A percentile compares a stretch with the other conserved stretches of the same genome.
phyloP scores from a whole-genome alignment of 2,888 invertebrate genomes.

The Crocallis elinguaria region DNA sequence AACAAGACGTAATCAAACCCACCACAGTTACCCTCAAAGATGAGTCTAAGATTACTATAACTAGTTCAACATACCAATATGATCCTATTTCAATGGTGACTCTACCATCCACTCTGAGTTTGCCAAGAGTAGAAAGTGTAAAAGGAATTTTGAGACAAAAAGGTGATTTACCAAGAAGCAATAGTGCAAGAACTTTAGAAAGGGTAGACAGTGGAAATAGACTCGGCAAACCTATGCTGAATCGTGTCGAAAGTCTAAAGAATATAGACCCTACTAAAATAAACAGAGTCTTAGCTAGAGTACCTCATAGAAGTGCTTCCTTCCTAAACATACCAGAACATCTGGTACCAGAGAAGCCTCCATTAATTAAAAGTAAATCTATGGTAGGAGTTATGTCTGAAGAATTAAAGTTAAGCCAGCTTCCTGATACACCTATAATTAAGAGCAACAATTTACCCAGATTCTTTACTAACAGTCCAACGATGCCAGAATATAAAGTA shows the following conservation, averaged over 20 bases:
- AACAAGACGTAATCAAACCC: constrained; percentile 75
- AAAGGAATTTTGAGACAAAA: constrained; percentile 71
- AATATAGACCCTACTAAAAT: constrained; percentile 73
- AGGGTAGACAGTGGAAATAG: constrained; percentile 65
- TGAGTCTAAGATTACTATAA: constrained; percentile 75
- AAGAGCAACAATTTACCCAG: constrained; percentile 76
- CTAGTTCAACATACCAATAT: constrained; percentile 68
- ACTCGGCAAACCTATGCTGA: constrained; percentile 58
- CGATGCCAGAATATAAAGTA: constrained; percentile 68
- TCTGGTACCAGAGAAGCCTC: constrained; percentile 70
- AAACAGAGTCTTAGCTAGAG: constrained; percentile 71
- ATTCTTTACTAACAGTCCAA: constrained; percentile 75
- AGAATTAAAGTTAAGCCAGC: constrained; percentile 66
- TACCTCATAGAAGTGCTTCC: constrained; percentile 79
- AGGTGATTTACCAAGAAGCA: constrained; percentile 63
- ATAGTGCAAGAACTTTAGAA: constrained; percentile 69
- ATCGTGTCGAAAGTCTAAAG: constrained; percentile 76
- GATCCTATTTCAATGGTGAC: constrained; percentile 66
- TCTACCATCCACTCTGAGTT: constrained; percentile 63
- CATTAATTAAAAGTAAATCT: constrained; percentile 72
- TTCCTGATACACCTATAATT: constrained; percentile 80
- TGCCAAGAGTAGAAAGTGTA: constrained; percentile 75
- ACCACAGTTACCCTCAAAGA: constrained; percentile 77
- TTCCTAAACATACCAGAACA: constrained; percentile 78
- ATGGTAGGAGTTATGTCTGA: constrained; percentile 71